These are phyloP conservation scores for Sphaerophoria taeniata DNA, from an alignment of 2,888 invertebrate genomes.

Conservation along the genomic window DNA sequence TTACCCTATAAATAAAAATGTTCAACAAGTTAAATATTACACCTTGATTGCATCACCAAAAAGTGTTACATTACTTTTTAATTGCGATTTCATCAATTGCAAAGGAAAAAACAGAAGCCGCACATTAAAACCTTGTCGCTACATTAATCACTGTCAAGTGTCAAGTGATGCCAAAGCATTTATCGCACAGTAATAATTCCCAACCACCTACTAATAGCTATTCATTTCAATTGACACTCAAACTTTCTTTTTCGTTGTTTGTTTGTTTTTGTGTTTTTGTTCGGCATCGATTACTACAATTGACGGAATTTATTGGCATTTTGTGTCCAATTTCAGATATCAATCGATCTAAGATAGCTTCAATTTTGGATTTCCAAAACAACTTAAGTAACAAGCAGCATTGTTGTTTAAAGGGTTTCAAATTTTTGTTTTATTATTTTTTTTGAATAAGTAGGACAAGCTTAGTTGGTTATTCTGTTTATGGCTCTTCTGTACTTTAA, in stretches of 20 bases:
- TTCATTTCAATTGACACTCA: conserved; percentile 13
- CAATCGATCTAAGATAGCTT: conserved; percentile 53
- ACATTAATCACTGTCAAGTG: conserved; percentile 55
- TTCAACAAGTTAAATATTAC: neutral
- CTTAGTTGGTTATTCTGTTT: conserved; percentile 19
- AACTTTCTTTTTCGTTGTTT: conserved; percentile 27
- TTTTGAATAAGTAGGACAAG: conserved; percentile 44
- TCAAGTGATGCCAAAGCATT: conserved; percentile 31
- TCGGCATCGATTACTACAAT: conserved; percentile 23
- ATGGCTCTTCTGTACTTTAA: conserved; percentile 7
- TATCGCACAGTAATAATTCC: neutral
- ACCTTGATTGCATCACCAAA: conserved; percentile 4
- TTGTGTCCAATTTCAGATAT: conserved; percentile 60
- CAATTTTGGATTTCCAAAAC: conserved; percentile 30
- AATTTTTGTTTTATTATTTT: neutral
- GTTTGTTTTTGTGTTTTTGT: conserved; percentile 10
- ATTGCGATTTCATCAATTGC: conserved; percentile 46
- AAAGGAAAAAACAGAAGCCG: conserved; percentile 38
- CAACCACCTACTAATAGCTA: neutral
- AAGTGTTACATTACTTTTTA: conserved; percentile 17
- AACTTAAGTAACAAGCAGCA: conserved; percentile 27
- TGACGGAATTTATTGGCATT: conserved; percentile 53
- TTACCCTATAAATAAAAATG: neutral
- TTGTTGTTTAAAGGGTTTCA: conserved; percentile 16
- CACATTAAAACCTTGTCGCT: conserved; percentile 43